Evolutionary conservation across 2,888 invertebrate species (phyloP).

Genomic region (Argyresthia albistria): DNA sequence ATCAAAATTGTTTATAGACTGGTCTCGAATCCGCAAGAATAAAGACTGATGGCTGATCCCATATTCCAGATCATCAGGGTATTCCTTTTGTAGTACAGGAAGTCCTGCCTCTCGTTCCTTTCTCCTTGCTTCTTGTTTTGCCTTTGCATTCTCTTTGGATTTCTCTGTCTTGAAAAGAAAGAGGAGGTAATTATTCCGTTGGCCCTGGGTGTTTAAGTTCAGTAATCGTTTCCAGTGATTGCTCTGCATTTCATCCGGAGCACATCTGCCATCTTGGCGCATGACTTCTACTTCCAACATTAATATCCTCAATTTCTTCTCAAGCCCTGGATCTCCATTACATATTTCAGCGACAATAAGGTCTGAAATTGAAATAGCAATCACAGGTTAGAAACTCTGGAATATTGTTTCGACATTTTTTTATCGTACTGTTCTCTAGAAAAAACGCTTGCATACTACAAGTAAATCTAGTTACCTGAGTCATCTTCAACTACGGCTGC

Average conservation of each 20-base stretch:
- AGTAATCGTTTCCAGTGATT: conserved; percentile 78
- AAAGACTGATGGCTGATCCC: conserved; percentile 73
- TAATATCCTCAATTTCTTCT: conserved; percentile 77
- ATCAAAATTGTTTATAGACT: conserved; percentile 75
- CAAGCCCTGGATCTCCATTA: conserved; percentile 65
- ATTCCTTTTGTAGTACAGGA: conserved; percentile 36
- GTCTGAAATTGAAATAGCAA: conserved; percentile 29
- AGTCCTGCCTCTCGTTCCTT: conserved; percentile 27
- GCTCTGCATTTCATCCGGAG: conserved; percentile 73
- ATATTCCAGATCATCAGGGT: conserved; percentile 64
- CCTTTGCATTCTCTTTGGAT: conserved; percentile 65
- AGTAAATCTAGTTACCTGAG: conserved; percentile 18
- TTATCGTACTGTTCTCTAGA: too few relatives aligned
- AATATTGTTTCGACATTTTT: too few relatives aligned
- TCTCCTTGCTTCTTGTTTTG: conserved; percentile 46
- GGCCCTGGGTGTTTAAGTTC: conserved; percentile 58
- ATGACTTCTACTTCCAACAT: conserved; percentile 83
- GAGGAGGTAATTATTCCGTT: conserved; percentile 73
- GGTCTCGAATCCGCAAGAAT: conserved; percentile 76
- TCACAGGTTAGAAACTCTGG: too few relatives aligned
- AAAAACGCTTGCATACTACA: neutral
- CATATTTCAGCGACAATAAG: conserved; percentile 56
- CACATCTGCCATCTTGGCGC: conserved; percentile 78
- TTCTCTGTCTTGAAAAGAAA: conserved; percentile 77
- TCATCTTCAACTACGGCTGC: conserved; percentile 18